Evolutionary conservation across 2,888 invertebrate genomes (phyloP).

Genomic region (Chalcosyrphus nemorum): DNA sequence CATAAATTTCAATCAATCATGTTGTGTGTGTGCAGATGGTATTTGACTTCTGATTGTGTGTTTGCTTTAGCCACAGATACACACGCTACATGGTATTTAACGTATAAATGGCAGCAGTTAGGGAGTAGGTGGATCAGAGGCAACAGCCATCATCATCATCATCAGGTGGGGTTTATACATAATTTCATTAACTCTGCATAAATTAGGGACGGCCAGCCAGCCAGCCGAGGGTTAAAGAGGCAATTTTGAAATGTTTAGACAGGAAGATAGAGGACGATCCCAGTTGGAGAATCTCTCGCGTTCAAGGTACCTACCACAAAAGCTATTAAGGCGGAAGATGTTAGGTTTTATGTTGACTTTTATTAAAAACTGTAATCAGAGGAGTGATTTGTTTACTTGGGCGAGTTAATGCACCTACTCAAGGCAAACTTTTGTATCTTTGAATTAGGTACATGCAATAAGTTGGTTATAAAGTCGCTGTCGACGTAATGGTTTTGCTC

Average conservation of each 20-base stretch:
- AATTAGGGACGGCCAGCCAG: slow-evolving; percentile 68
- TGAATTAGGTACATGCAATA: background rate
- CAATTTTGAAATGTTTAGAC: slow-evolving; percentile 33
- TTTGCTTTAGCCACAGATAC: too few species aligned
- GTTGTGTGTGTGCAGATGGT: slow-evolving; percentile 6
- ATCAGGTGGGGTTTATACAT: slow-evolving; percentile 69
- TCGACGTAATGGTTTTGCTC: too few species aligned
- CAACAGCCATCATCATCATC: slow-evolving; percentile 29
- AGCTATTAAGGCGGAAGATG: slow-evolving; percentile 47
- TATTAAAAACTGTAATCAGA: slow-evolving; percentile 55
- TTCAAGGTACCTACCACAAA: background rate
- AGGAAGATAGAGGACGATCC: slow-evolving; percentile 30
- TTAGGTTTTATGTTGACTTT: slow-evolving; percentile 8
- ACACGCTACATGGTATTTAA: slow-evolving; percentile 38
- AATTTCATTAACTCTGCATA: slow-evolving; percentile 73
- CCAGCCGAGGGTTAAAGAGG: slow-evolving; percentile 61
- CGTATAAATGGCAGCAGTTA: slow-evolving; percentile 39
- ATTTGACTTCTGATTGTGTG: slow-evolving; percentile 53
- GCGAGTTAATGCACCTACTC: background rate
- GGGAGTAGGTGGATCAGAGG: slow-evolving; percentile 45
- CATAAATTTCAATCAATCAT: slow-evolving; percentile 72
- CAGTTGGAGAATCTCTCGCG: slow-evolving; percentile 31
- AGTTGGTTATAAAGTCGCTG: background rate
- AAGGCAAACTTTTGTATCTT: slow-evolving; percentile 18
- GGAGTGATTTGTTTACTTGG: slow-evolving; percentile 35